Conservation (phyloP, 1,140 invertebrate species). For the Orchestia grillus region DNA sequence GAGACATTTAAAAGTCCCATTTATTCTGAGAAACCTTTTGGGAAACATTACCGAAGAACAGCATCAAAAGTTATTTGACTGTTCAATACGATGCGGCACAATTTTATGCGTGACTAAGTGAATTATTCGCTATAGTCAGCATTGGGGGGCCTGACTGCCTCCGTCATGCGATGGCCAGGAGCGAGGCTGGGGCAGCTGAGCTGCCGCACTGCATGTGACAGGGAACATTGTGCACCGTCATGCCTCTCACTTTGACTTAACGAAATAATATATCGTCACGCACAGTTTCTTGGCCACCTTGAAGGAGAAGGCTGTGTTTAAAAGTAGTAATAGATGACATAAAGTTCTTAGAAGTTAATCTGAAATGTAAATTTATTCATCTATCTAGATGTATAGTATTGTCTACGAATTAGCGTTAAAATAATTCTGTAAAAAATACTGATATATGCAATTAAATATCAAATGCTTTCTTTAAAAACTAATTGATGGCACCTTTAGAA, state of each 20-base stretch:
- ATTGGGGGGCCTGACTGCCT: background rate
- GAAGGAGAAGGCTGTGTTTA: background rate
- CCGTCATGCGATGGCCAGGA: background rate
- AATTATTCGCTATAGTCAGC: background rate
- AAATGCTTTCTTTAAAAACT: too few relatives aligned
- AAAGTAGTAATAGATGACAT: too few relatives aligned
- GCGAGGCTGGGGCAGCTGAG: background rate
- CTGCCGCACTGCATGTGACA: background rate
- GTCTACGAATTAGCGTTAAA: too few relatives aligned
- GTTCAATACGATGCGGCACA: background rate
- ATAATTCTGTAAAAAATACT: too few relatives aligned
- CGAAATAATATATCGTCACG: background rate
- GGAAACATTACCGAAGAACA: background rate
- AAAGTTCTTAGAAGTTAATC: too few relatives aligned
- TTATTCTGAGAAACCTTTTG: too few relatives aligned
- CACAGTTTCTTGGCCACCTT: background rate
- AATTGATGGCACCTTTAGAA: too few relatives aligned
- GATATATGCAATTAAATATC: too few relatives aligned
- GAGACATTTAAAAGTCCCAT: too few relatives aligned
- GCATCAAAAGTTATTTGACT: background rate
- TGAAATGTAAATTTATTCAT: too few relatives aligned
- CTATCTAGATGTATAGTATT: too few relatives aligned
- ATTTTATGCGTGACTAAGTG: background rate
- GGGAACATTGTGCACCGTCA: background rate
- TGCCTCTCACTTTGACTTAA: background rate